phyloP scores from a whole-genome alignment of 1,140 invertebrate genomes.

The Lordiphosa stackelbergi region DNA sequence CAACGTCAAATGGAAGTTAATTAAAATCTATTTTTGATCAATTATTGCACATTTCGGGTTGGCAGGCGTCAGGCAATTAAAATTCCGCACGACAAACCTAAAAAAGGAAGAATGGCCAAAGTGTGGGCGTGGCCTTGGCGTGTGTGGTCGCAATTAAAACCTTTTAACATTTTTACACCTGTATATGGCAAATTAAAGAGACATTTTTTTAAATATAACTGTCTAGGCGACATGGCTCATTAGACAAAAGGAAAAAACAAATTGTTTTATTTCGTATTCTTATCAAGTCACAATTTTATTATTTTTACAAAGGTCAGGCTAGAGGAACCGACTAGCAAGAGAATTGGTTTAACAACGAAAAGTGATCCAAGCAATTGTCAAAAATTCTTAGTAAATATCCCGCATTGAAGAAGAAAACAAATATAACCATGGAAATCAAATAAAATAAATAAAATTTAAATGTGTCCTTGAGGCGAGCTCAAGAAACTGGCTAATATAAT shows the following conservation, averaged over 20 bases:
- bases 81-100: constrained; percentile 28
- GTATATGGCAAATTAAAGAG: constrained; percentile 63
- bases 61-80: constrained; percentile 50
- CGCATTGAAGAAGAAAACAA: too few relatives aligned
- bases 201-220: constrained; percentile 33
- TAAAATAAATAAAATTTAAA: too few relatives aligned
- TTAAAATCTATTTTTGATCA: constrained; percentile 65
- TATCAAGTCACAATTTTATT: too few relatives aligned
- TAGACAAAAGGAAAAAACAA: constrained; percentile 22
- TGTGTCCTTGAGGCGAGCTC: too few relatives aligned
- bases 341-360: too few relatives aligned
- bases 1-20: constrained; percentile 58
- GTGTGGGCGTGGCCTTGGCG: constrained; percentile 21
- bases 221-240: constrained; percentile 55
- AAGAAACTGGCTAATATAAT: too few relatives aligned
- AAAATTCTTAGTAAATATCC: too few relatives aligned
- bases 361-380: too few relatives aligned
- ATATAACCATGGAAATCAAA: too few relatives aligned
- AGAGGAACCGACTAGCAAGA: too few relatives aligned
- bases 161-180: constrained; percentile 61
- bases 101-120: neutral
- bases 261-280: too few relatives aligned
- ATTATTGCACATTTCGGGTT: constrained; percentile 62
- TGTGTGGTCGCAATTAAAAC: constrained; percentile 56
- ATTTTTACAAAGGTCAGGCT: too few relatives aligned